These are phyloP conservation scores for Aurelia sp. DNA, from an alignment of 30 jellyfish, hydroid and myxozoan species.

Conservation along the genomic window DNA sequence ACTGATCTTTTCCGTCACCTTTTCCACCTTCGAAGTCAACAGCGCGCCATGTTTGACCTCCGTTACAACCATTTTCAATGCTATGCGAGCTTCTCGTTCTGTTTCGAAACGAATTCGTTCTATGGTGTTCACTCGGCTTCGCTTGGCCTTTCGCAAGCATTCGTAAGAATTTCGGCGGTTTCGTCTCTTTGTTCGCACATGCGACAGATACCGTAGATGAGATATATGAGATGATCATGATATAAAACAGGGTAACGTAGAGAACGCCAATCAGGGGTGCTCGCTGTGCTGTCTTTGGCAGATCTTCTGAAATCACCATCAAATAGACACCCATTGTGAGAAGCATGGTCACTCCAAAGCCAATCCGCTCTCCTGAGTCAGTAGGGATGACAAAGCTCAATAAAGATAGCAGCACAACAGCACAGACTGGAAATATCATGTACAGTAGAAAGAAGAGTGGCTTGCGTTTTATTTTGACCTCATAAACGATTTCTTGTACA, in stretches of 20 bases:
- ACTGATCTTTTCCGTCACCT: neutral
- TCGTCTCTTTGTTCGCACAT: slow-evolving; percentile 15
- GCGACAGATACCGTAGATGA: slow-evolving; percentile 27
- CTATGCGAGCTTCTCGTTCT: neutral
- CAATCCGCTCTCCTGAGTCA: slow-evolving; percentile 82
- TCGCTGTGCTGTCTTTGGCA: slow-evolving; percentile 75
- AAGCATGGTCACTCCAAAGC: slow-evolving; percentile 85
- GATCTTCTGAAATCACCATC: slow-evolving; percentile 80
- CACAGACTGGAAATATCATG: slow-evolving; percentile 63
- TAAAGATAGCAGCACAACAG: slow-evolving; percentile 63
- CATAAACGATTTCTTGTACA: slow-evolving; percentile 46
- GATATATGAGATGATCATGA: slow-evolving; percentile 46
- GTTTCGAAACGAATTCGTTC: neutral
- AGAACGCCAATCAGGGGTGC: slow-evolving; percentile 77
- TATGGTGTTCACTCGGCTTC: neutral
- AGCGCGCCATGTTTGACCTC: too few relatives aligned
- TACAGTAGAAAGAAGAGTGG: slow-evolving; percentile 71
- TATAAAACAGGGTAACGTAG: slow-evolving; percentile 64
- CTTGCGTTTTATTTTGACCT: slow-evolving; percentile 37
- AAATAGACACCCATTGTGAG: slow-evolving; percentile 81
- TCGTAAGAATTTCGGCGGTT: slow-evolving; percentile 61
- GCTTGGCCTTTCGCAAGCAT: slow-evolving; percentile 3
- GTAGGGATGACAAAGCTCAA: slow-evolving; percentile 67
- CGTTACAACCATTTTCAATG: too few relatives aligned
- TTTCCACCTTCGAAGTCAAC: neutral